phyloP scores from a whole-genome alignment of 2,888 invertebrate genomes.

The Mycalesis mineus region DNA sequence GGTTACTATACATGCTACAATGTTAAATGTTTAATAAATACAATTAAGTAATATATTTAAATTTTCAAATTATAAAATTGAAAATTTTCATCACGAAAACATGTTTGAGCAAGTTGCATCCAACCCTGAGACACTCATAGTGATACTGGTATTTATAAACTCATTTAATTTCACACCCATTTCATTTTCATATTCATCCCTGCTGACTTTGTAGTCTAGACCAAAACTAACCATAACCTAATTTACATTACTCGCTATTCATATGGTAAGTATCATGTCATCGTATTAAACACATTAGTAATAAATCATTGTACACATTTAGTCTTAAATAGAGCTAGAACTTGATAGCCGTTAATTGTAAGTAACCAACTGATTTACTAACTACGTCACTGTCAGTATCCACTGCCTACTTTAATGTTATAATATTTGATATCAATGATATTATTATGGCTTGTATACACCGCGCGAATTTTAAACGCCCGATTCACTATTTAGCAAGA shows the following conservation, averaged over 20 bases:
- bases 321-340: slow-evolving; percentile 31
- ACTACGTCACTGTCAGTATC: slow-evolving; percentile 52
- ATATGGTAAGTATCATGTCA: slow-evolving; percentile 30
- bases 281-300: slow-evolving; percentile 25
- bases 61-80: too few relatives aligned
- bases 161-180: background rate
- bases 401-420: slow-evolving; percentile 62
- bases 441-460: slow-evolving; percentile 39
- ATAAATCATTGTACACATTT: slow-evolving; percentile 28
- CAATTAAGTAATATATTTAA: too few relatives aligned
- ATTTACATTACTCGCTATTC: slow-evolving; percentile 22
- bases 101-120: background rate
- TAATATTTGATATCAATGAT: slow-evolving; percentile 57
- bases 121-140: background rate
- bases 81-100: too few relatives aligned
- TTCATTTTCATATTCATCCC: slow-evolving; percentile 6
- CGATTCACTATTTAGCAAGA: background rate
- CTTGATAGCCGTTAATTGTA: slow-evolving; percentile 30
- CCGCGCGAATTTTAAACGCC: slow-evolving; percentile 7
- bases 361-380: slow-evolving; percentile 45
- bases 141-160: background rate
- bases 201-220: slow-evolving; percentile 9
- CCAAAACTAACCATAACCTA: slow-evolving; percentile 17
- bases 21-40: too few relatives aligned
- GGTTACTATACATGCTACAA: too few relatives aligned